Base-by-base conservation (phyloP, 92 coral and sea anemone species). In the Chrysogorgia sp. region DNA sequence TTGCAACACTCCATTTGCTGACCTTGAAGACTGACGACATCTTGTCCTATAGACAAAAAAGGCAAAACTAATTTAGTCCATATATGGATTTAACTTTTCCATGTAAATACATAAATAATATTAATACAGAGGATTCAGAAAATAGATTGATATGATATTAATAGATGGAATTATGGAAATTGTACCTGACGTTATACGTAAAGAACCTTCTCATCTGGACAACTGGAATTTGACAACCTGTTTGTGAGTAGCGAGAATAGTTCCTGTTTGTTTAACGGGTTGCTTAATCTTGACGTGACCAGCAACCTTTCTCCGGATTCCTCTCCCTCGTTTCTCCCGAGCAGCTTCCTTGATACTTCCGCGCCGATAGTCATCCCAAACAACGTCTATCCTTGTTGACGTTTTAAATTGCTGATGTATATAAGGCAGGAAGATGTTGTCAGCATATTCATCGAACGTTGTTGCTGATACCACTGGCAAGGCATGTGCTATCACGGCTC, bases 251-350 rank as follows among this genome's bases (percentile, higher is more conserved):
- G 66, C 21, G 84, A 63, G 56, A 72, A 81, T 53, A 86, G 79
- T 67, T 86, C 86, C 61, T 66, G 61, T 74, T 86, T 75, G 67
- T 81, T 86, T 48, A 76, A 49, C 22, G 72, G 48, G 60, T 71
- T 41, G 14, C 59, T 66, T 23, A 80, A 86, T 47, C 83, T 81
- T 81, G 79, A 60, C 81, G 47, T 86, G 63, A 68, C 69, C 70
- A 53, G 86, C 71, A 9, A 74, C 70, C 45, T 81, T 86, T 77
- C 74, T 75, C 66, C 80, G 61, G 64, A 49, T 64, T 59, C 82
- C 85, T 47, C 68, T 62, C 34, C 83, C 86, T 68, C 86, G 61
- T 58, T 59, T 83, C 71, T 66, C 80, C 56, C 83, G 82, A 31
- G 76, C 60, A 55, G 80, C 75, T 67, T 88, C 78, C 50, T 88